Evolutionary conservation across 1,140 invertebrate genomes (phyloP), one percentile per base, ranked within the genome.

Genomic region (Sinella curviseta): DNA sequence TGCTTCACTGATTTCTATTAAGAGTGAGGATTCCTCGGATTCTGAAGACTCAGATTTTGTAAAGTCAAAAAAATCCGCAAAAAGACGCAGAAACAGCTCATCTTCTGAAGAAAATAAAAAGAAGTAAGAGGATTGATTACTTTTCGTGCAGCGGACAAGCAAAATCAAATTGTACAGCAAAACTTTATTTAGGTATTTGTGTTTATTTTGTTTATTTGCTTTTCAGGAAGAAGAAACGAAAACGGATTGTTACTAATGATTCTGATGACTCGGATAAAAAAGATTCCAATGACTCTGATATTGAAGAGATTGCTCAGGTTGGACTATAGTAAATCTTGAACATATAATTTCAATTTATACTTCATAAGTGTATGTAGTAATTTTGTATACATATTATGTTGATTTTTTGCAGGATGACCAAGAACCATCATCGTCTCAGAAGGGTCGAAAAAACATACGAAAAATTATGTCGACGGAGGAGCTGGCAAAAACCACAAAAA

Each of bases 401-500:
- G 14, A n/a, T 83, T 65, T 33, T 77, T n/a, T n/a, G n/a, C n/a
- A 75, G 31, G 75, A 48, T 57, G n/a, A n/a, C n/a, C n/a, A n/a
- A n/a, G 75, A 77, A 30, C 33, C 67, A 2, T 48, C 35, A 0
- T 28, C 20, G 1, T 26, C 54, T 16, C 34, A 36, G 16, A 82
- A 84, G 77, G 89, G 90, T 34, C 89, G 93, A 70, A 96, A 95
- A 86, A 94, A 96, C 85, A 96, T 96, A 82, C 89, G 93, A 0
- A 94, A 93, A 87, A 90, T 97, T 14, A 90, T 95, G 84, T 91
- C 92, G 78, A 92, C 93, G 80, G 93, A 93, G 81, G 91, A 94
- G 85, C 88, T 98, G 57, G 90, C 92, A 70, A 90, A 92, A 80
- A 90, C 89, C 39, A 98, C 97, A 0, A 94, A 94, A 85, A 91